Evolutionary conservation across 2,113 vertebrate species (phyloP), one percentile per base, ranked within the genome.

Genomic region (Colinus virginianus): DNA sequence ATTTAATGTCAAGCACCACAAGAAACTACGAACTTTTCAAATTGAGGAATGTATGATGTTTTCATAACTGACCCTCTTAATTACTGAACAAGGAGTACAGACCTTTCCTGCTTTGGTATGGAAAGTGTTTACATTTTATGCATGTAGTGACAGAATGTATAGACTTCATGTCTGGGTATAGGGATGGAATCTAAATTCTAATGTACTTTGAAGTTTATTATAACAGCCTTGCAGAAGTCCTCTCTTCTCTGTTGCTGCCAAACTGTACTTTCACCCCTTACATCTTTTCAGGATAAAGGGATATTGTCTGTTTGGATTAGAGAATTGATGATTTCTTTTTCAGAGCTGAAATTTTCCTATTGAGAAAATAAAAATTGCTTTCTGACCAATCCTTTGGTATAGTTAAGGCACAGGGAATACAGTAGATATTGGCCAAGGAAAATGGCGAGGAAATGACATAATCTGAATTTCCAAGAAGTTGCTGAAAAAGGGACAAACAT

Each of bases 121-220:
- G 34, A 88, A 94, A 92, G 18, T 75, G 30, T 83, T 92, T 91
- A 77, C 20, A 30, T 84, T 95, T 93, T 80, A 83, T 68, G 18
- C 55, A 9, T 78, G 51, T 11, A 93, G 40, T 89, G 88, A 90
- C 70, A 92, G 80, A 87, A 89, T 45, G 59, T 88, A 83, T 94
- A 84, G 87, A 90, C 78, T 85, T 84, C 6, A 9, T 80, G 76
- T 94, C 90, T 92, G 78, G 18, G 7, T 71, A 59, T 25, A 61
- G 26, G 15, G 19, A 58, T 64, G 76, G 87, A 92, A 94, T 91
- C 43, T 74, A 85, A 92, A 56, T 88, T 91, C 56, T 68, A 71
- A 38, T 3, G 15, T 32, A 42, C 51, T 87, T 90, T 79, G 43
- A 87, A 71, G 78, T 80, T 92, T 55, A 45, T 78, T 88, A 30